phyloP scores from a whole-genome alignment of 2,888 invertebrate species.

The Apocheima hispidaria region DNA sequence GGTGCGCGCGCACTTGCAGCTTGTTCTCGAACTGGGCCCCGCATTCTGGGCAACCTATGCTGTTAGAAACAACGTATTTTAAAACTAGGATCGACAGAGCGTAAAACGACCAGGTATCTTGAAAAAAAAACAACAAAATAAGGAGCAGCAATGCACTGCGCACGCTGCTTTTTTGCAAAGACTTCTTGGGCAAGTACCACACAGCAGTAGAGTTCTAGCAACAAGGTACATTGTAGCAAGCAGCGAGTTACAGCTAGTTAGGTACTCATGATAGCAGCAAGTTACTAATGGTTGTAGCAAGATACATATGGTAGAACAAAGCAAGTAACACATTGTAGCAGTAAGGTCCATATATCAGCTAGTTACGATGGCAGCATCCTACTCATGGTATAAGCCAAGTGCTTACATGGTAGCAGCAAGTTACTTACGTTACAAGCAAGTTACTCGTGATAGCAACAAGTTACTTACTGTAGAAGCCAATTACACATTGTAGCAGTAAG shows the following conservation, averaged over 20 bases:
- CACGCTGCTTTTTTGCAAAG: no score
- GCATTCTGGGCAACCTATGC: constrained; percentile 42
- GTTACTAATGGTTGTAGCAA: neutral
- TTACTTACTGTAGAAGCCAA: no score
- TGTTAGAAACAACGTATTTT: no score
- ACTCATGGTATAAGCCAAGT: neutral
- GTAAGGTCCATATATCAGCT: neutral
- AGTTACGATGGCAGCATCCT: neutral
- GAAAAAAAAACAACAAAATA: no score
- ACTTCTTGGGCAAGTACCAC: no score
- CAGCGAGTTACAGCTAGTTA: no score
- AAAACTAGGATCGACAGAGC: no score
- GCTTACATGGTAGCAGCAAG: neutral
- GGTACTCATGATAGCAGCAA: constrained; percentile 28
- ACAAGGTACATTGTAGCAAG: constrained; percentile 28
- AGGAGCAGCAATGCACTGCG: no score
- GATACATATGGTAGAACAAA: no score
- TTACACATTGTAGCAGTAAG: neutral
- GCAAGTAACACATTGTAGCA: neutral
- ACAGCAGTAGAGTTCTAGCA: no score
- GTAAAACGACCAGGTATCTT: no score
- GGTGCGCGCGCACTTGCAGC: constrained; percentile 32
- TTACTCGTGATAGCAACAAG: neutral
- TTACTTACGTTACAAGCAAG: neutral
- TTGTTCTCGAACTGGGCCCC: constrained; percentile 33